Conservation (phyloP, 2,797 vertebrate genomes). For the Sciurus carolinensis region DNA sequence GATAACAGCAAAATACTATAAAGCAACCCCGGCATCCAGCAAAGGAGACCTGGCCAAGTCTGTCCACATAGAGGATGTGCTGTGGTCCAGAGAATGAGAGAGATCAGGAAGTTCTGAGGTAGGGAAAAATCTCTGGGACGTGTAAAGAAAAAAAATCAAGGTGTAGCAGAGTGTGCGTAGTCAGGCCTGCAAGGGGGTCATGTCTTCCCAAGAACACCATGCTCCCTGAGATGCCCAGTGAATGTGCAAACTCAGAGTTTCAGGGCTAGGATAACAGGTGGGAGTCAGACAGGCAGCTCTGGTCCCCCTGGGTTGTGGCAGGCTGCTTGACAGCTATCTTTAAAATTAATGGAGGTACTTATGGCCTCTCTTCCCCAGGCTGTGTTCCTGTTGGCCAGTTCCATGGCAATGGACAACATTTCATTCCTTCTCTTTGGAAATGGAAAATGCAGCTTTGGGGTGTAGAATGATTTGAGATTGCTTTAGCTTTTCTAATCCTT, state of each 20-base stretch:
- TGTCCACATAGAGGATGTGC: no score
- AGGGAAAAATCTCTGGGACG: neutral
- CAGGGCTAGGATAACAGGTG: neutral
- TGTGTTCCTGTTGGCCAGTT: neutral
- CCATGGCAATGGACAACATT: neutral
- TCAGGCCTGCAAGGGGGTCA: neutral
- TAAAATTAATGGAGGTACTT: neutral
- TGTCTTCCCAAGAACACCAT: neutral
- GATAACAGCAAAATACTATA: neutral
- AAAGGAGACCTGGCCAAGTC: neutral
- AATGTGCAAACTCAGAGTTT: neutral
- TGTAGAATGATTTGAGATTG: neutral
- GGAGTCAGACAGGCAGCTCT: neutral
- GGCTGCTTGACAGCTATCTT: neutral
- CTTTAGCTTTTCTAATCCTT: neutral
- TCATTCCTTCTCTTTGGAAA: neutral
- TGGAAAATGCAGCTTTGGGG: neutral
- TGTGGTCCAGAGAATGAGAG: neutral
- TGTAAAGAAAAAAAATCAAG: neutral
- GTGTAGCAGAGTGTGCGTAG: neutral
- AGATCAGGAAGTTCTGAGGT: neutral
- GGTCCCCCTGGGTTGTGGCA: neutral
- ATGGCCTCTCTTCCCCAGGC: neutral
- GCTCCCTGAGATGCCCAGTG: neutral
- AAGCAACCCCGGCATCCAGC: neutral